Percentiles rank a stretch among this genome's conserved stretches.
Conservation (phyloP, 2,797 vertebrate genomes). For the Craterocephalus amniculus region DNA sequence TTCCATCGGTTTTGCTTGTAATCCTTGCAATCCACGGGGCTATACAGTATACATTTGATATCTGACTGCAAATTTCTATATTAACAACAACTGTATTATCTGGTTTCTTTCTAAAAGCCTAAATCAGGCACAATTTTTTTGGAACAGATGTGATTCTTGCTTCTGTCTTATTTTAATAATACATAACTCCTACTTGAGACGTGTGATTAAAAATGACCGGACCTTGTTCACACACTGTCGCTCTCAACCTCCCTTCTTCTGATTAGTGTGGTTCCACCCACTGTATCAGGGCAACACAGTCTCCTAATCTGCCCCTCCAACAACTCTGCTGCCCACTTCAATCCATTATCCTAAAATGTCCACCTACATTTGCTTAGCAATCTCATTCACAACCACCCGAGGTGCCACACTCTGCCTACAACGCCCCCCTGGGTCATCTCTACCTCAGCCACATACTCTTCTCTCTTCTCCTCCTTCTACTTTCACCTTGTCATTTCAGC, state of each 20-base stretch:
- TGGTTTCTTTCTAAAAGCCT: constrained; percentile 34
- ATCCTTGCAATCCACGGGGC: too few relatives aligned
- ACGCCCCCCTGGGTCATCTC: constrained; percentile 47
- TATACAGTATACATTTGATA: constrained; percentile 15
- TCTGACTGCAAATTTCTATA: constrained; percentile 27
- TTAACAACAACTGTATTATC: constrained; percentile 40
- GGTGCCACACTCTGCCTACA: constrained; percentile 60
- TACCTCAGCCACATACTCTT: constrained; percentile 61
- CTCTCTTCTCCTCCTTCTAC: constrained; percentile 36
- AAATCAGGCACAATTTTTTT: constrained; percentile 32
- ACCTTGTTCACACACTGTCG: constrained; percentile 48
- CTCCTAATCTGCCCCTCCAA: constrained; percentile 43
- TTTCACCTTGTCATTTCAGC: constrained; percentile 61
- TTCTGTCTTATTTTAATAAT: constrained; percentile 69
- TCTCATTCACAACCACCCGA: constrained; percentile 56
- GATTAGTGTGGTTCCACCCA: constrained; percentile 55
- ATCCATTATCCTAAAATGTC: constrained; percentile 75
- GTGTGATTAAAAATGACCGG: constrained; percentile 71
- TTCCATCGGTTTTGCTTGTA: constrained; percentile 42
- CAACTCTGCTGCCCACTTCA: constrained; percentile 52
- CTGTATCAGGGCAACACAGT: constrained; percentile 29
- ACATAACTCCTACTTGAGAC: constrained; percentile 64
- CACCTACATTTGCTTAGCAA: constrained; percentile 67
- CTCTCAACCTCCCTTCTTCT: constrained; percentile 42
- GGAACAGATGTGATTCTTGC: constrained; percentile 38